Evolutionary conservation across 2,797 vertebrate species (phyloP).

Genomic region (Triplophysa yarkandensis): DNA sequence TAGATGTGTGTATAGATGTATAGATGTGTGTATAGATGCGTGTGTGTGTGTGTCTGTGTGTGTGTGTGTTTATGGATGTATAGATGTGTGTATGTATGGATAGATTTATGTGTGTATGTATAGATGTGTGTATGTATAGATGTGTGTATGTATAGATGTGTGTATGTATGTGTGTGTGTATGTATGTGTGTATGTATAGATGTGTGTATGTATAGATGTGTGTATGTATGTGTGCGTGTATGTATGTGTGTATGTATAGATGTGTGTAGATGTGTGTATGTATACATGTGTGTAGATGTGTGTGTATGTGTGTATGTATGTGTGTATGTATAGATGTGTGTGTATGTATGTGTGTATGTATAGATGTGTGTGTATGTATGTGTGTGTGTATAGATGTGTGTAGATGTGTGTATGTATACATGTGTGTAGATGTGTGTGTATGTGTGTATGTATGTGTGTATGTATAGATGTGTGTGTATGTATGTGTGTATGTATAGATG

Average conservation of each 20-base stretch:
- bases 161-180: too few relatives aligned
- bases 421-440: too few relatives aligned
- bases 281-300: background rate
- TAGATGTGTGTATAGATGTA: background rate
- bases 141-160: background rate
- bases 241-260: background rate
- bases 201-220: background rate
- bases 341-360: too few relatives aligned
- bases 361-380: background rate
- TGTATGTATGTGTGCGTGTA: too few relatives aligned
- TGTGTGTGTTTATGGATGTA: too few relatives aligned
- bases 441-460: background rate
- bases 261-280: slow-evolving; percentile 65
- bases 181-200: background rate
- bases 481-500: background rate
- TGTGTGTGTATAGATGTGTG: background rate
- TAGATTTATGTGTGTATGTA: too few relatives aligned
- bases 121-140: background rate
- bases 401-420: slow-evolving; percentile 63
- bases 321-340: slow-evolving; percentile 47
- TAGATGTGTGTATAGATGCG: background rate
- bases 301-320: background rate
- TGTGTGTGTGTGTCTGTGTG: too few relatives aligned
- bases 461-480: slow-evolving; percentile 61
- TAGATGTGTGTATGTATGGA: background rate